A percentile compares a stretch with the other conserved stretches of the same genome.
Conservation (phyloP, 2,797 vertebrate species). For the Acrocephalus scirpaceus region DNA sequence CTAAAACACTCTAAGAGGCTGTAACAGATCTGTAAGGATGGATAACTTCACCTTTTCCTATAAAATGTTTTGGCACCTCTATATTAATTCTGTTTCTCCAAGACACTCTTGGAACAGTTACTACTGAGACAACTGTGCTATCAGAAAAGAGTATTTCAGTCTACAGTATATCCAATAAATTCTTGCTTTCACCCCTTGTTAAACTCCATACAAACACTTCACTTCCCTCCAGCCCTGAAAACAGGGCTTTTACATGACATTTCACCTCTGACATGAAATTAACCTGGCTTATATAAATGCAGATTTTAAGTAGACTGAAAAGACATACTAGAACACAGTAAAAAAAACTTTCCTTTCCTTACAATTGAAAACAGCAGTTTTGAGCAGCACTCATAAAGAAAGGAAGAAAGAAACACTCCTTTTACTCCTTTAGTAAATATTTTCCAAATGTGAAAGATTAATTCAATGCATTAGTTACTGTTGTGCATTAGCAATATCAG, state of each 20-base stretch:
- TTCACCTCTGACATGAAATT: neutral
- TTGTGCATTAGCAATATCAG: neutral
- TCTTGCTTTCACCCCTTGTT: neutral
- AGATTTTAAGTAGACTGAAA: neutral
- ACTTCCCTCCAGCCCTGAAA: neutral
- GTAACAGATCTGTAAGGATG: fast-evolving
- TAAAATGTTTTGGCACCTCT: neutral
- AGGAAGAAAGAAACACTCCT: neutral
- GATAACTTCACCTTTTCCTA: neutral
- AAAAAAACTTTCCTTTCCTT: neutral
- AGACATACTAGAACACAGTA: neutral
- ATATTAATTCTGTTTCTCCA: neutral
- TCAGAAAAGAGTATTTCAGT: neutral
- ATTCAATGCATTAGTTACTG: neutral
- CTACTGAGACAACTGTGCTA: neutral
- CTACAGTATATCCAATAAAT: neutral
- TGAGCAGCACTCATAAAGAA: neutral
- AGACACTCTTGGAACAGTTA: neutral
- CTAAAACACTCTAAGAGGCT: neutral
- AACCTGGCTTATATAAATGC: neutral
- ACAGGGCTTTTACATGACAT: neutral
- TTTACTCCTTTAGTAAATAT: neutral
- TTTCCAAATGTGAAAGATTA: neutral
- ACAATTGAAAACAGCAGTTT: neutral
- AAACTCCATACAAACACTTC: neutral